These are phyloP conservation scores for Scelioninae gen. 2 DNA, from an alignment of 2,888 invertebrate species.

Conservation along the genomic window DNA sequence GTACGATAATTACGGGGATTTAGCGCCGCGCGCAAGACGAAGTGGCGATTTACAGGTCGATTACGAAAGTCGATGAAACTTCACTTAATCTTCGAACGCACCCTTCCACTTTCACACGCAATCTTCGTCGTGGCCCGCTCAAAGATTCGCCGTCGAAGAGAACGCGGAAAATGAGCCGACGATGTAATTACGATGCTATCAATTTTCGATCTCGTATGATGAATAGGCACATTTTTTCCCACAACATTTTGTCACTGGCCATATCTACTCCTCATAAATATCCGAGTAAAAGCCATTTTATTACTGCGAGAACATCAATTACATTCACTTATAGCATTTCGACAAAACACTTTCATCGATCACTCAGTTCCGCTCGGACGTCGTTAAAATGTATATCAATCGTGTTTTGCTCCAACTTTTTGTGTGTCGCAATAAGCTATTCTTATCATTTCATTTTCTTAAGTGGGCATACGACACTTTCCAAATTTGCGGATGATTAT, in stretches of 20 bases:
- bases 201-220: constrained; percentile 43
- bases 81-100: constrained; percentile 57
- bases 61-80: constrained; percentile 60
- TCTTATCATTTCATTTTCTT: background rate
- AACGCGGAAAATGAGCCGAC: constrained; percentile 37
- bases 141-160: constrained; percentile 14
- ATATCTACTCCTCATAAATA: constrained; percentile 45
- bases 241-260: constrained; percentile 39
- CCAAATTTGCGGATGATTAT: too few species aligned
- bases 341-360: constrained; percentile 47
- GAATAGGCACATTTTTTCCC: constrained; percentile 59
- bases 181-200: constrained; percentile 45
- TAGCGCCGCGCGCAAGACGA: constrained; percentile 47
- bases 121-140: constrained; percentile 25
- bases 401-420: background rate
- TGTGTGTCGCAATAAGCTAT: background rate
- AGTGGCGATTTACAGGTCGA: constrained; percentile 59
- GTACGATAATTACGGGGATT: constrained; percentile 62
- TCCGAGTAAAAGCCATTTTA: constrained; percentile 39
- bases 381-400: constrained; percentile 11
- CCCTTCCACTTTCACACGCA: constrained; percentile 51
- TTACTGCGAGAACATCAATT: constrained; percentile 37
- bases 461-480: background rate
- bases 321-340: constrained; percentile 44
- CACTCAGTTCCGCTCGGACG: constrained; percentile 1